Evolutionary conservation across 2,113 vertebrate genomes (phyloP), one percentile per base, ranked within the genome.

Genomic region (Motacilla alba): DNA sequence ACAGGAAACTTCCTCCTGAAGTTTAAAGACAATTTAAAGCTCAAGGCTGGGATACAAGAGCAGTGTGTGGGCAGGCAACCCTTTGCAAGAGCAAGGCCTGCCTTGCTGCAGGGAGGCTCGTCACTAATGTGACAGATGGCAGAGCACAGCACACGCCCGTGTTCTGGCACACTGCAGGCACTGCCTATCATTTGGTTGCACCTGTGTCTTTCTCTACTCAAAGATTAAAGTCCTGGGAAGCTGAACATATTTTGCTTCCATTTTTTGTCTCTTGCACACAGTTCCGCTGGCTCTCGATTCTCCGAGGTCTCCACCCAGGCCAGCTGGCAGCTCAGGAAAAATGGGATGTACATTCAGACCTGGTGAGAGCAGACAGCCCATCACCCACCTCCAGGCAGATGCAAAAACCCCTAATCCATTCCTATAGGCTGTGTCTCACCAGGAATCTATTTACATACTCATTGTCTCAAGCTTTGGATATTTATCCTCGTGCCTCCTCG

Each of bases 181-280:
- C 78, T 91, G 75, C 90, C 90, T 94, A 92, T 93, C 95, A 66
- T 83, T 92, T 62, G 68, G 82, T 67, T n/a, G 89, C 94, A 96
- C 93, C 93, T 95, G 86, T 89, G 87, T 92, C 83, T 91, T 87
- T 93, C 81, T 68, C 83, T 78, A 76, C 81, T 92, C 95, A 84
- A 79, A 95, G 85, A 92, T 93, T 95, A 92, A 94, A 90, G 91
- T 93, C 94, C 94, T 94, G 89, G 93, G 96, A 96, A 97, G 93
- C 90, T 80, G 93, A 95, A 97, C 91, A 95, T 93, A 94, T 94
- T 94, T 96, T 67, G 68, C 72, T 96, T 96, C 93, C 94, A 84
- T 93, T 95, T 96, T 94, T 92, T 94, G 27, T 82, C 83, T 87
- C 89, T 81, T 80, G 53, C 62, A 88, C 41, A 66, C 47, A 39